Evolutionary conservation across 2,113 vertebrate species (phyloP).

Genomic region (Plestiodon gilberti): DNA sequence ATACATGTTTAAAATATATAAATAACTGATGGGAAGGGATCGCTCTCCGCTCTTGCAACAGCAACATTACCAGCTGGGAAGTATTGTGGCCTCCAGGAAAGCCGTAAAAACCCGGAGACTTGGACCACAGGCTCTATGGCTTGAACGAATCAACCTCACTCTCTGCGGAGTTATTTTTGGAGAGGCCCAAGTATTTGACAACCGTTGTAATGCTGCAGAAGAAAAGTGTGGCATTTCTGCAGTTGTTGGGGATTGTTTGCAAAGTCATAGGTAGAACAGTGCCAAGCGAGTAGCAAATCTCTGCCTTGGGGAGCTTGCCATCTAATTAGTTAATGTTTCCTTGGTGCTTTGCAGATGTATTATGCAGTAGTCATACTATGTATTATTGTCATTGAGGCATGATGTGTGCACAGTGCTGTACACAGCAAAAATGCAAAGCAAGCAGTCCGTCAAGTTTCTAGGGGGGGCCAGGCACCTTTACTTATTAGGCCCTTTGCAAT

Average conservation of each 20-base stretch:
- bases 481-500: background rate
- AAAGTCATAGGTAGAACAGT: background rate
- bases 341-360: background rate
- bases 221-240: background rate
- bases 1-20: too few relatives aligned
- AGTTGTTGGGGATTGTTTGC: background rate
- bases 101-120: background rate
- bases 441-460: background rate
- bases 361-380: background rate
- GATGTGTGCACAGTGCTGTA: background rate
- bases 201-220: background rate
- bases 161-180: background rate
- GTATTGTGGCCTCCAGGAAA: background rate
- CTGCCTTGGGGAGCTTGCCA: slow-evolving; percentile 26
- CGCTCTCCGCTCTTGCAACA: background rate
- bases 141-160: background rate
- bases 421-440: background rate
- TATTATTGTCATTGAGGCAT: background rate
- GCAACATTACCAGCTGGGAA: too few relatives aligned
- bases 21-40: too few relatives aligned
- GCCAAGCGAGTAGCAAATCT: rapidly evolving
- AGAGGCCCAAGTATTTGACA: background rate
- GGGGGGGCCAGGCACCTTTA: background rate
- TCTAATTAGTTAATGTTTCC: slow-evolving; percentile 47
- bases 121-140: background rate